phyloP scores from a whole-genome alignment of 2,113 vertebrate species.

The Sisor rabdophorus region DNA sequence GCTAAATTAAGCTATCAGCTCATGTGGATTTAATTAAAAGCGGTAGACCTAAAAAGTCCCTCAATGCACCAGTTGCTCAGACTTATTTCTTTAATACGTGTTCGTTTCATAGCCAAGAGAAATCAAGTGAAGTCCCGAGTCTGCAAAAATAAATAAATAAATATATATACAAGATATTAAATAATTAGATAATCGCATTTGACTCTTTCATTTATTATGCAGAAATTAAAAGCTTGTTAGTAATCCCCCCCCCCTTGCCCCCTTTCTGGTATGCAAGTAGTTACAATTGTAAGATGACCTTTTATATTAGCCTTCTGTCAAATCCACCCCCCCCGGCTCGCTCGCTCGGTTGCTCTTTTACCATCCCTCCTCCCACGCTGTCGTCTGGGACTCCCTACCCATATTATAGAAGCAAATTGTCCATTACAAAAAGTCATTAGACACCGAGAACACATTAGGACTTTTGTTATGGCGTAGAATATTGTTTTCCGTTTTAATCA shows the following conservation, averaged over 20 bases:
- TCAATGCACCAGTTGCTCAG: background rate
- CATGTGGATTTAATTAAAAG: constrained; percentile 11
- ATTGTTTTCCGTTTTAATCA: constrained; percentile 54
- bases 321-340: constrained; percentile 1
- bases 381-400: constrained; percentile 45
- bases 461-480: constrained; percentile 50
- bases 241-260: too few species aligned
- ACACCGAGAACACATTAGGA: constrained; percentile 52
- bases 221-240: constrained; percentile 25
- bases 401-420: constrained; percentile 54
- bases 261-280: background rate
- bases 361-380: constrained; percentile 1
- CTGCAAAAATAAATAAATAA: background rate
- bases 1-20: constrained; percentile 1
- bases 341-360: background rate
- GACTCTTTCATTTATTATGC: constrained; percentile 5
- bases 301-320: constrained; percentile 39
- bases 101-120: background rate
- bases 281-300: constrained; percentile 31
- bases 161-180: background rate
- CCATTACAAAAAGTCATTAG: constrained; percentile 55
- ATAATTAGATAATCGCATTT: background rate
- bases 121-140: background rate
- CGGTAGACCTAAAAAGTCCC: background rate
- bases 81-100: background rate